Evolutionary conservation across 2,113 vertebrate genomes (phyloP).

Genomic region (Harpagus bidentatus): DNA sequence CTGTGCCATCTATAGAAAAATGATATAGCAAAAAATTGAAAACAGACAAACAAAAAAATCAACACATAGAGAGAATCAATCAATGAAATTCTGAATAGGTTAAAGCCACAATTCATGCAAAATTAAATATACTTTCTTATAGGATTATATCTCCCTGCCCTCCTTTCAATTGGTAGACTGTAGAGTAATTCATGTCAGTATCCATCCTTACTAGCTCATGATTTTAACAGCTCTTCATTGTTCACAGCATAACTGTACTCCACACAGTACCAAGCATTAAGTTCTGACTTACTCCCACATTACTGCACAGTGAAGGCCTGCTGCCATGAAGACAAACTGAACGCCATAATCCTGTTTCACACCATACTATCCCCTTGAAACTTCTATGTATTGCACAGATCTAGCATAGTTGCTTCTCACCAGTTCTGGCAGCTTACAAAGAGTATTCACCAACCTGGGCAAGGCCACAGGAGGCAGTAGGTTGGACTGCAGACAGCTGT

Average conservation of each 20-base stretch:
- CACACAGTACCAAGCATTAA: neutral
- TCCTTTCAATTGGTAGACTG: neutral
- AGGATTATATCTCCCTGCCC: neutral
- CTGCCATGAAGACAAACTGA: neutral
- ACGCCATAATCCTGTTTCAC: neutral
- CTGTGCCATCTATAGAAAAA: neutral
- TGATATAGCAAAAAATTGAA: neutral
- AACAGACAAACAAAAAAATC: neutral
- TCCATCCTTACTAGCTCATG: neutral
- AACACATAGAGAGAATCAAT: neutral
- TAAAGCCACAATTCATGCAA: neutral
- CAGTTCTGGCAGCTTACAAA: neutral
- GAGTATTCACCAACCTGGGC: neutral
- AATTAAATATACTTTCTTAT: neutral
- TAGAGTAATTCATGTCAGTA: neutral
- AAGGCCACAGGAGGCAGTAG: neutral
- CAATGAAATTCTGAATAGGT: neutral
- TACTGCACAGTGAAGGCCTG: neutral
- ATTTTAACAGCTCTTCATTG: neutral
- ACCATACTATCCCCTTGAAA: neutral
- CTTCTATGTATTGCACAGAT: neutral
- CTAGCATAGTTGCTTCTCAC: neutral
- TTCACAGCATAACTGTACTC: neutral
- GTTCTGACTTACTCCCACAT: neutral
- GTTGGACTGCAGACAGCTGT: neutral